phyloP scores from a whole-genome alignment of 2,113 vertebrate species.

The Grus americana region DNA sequence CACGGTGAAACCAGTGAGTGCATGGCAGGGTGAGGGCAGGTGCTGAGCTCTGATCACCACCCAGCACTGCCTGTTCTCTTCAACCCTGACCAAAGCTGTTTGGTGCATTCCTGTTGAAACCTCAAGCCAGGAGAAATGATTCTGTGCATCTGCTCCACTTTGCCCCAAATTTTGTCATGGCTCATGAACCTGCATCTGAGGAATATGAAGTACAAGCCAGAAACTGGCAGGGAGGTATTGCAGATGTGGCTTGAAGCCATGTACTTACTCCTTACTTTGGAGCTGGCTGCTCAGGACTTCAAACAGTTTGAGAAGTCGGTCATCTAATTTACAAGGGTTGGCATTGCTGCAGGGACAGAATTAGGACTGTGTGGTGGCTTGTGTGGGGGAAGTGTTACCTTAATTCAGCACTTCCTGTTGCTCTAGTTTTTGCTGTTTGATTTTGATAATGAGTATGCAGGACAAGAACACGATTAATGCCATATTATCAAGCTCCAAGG shows the following conservation, averaged over 20 bases:
- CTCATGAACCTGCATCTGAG: slow-evolving; percentile 39
- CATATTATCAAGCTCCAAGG: neutral
- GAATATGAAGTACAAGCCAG: neutral
- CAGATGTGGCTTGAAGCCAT: neutral
- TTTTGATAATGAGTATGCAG: neutral
- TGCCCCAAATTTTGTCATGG: slow-evolving; percentile 15
- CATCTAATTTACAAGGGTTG: neutral
- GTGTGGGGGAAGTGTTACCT: slow-evolving; percentile 4
- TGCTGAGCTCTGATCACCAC: neutral
- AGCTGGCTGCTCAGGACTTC: slow-evolving; percentile 22
- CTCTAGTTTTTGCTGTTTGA: neutral
- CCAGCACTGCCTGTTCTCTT: neutral
- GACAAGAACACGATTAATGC: neutral
- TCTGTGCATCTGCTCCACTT: slow-evolving; percentile 17
- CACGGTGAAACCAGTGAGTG: neutral
- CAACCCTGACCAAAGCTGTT: neutral
- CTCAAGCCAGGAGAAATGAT: neutral
- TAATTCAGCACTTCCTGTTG: slow-evolving; percentile 17
- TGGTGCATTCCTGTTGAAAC: slow-evolving; percentile 28
- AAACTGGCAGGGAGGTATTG: neutral
- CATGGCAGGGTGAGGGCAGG: neutral
- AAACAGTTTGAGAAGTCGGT: neutral
- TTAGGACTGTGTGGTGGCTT: neutral
- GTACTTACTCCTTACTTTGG: neutral
- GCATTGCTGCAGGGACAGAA: neutral